phyloP scores from a whole-genome alignment of 2,888 invertebrate genomes.

The Teleiodes luculella region DNA sequence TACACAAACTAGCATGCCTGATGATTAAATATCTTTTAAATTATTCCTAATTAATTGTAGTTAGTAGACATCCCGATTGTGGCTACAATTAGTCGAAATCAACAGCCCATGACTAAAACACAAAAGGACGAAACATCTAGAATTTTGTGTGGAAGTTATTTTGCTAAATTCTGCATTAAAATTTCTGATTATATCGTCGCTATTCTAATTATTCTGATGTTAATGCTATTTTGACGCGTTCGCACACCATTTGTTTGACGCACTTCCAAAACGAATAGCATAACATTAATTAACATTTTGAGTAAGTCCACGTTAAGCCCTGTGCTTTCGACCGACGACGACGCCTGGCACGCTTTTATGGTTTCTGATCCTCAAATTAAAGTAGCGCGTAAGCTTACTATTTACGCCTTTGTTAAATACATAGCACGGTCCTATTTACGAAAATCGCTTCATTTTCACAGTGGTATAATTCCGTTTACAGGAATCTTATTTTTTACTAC shows the following conservation, averaged over 20 bases:
- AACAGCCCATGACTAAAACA: not conserved
- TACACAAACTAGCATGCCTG: conserved; percentile 4
- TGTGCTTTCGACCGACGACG: not conserved
- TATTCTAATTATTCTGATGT: too few species aligned
- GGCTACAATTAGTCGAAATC: not conserved
- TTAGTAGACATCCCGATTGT: not conserved
- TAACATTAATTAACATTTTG: too few species aligned
- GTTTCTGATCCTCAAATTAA: not conserved
- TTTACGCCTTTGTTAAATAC: too few species aligned
- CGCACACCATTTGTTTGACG: too few species aligned
- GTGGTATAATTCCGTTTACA: too few species aligned
- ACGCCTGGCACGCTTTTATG: not conserved
- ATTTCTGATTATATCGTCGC: not conserved
- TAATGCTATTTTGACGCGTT: too few species aligned
- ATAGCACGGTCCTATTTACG: too few species aligned
- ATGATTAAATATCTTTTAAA: not conserved
- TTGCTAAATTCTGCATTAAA: not conserved
- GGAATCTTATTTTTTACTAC: too few species aligned
- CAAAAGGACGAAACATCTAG: not conserved
- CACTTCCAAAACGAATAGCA: too few species aligned
- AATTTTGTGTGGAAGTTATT: not conserved
- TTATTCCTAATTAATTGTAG: not conserved
- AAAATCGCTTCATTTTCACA: too few species aligned
- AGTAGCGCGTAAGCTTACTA: not conserved
- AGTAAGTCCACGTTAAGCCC: too few species aligned